Evolutionary conservation across 2,113 vertebrate genomes (phyloP).

Genomic region (Nansenia antarctica): DNA sequence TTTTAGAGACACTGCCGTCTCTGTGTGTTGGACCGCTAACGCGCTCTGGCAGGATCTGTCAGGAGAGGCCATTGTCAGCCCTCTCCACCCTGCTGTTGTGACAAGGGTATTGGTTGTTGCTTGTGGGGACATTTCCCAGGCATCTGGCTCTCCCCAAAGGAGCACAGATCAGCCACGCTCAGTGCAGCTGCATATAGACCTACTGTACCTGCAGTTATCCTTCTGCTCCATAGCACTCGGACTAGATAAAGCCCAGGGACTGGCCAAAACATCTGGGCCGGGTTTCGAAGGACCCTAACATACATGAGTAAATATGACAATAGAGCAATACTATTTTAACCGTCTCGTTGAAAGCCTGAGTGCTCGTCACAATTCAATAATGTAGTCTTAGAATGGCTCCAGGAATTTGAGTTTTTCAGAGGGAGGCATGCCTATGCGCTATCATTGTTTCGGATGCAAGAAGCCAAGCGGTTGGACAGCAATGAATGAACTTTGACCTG

Average conservation of each 20-base stretch:
- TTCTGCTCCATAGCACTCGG: background rate
- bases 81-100: conserved; percentile 18
- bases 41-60: conserved; percentile 8
- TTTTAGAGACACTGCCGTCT: background rate
- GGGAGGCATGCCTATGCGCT: background rate
- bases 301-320: background rate
- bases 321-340: too few species aligned
- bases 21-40: conserved; percentile 15
- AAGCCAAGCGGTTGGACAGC: background rate
- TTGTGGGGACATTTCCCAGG: conserved; percentile 11
- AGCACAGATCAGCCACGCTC: background rate
- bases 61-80: conserved; percentile 1
- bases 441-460: background rate
- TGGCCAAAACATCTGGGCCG: background rate
- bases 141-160: background rate
- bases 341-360: too few species aligned
- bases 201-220: conserved; percentile 8
- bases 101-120: conserved; percentile 19
- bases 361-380: too few species aligned
- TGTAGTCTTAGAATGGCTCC: too few species aligned
- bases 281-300: background rate
- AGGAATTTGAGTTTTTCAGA: too few species aligned
- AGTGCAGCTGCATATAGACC: conserved; percentile 1
- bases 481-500: background rate
- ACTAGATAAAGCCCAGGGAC: background rate